A percentile compares a stretch with the other conserved stretches of the same genome.
These are phyloP conservation scores for Dendrolimus kikuchii DNA, from an alignment of 1,140 invertebrate genomes.

Conservation along the genomic window DNA sequence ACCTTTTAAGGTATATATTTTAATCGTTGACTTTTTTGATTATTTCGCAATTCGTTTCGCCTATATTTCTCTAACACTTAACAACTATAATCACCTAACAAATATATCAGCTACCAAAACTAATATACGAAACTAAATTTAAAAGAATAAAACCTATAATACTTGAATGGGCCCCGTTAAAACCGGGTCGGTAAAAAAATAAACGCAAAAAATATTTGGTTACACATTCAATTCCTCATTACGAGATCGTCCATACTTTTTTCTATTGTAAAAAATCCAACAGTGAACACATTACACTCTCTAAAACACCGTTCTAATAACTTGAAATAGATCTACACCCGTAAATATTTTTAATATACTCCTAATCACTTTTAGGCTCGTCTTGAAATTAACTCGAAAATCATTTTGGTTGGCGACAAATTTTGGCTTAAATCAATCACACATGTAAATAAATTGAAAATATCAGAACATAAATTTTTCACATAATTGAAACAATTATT, in stretches of 20 bases:
- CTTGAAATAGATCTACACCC: conserved; percentile 62
- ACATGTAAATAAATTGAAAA: no score
- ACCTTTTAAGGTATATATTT: conserved; percentile 57
- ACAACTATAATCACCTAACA: conserved; percentile 38
- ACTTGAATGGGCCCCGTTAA: conserved; percentile 60
- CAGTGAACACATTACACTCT: conserved; percentile 57
- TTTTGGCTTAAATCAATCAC: no score
- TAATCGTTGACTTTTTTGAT: conserved; percentile 39
- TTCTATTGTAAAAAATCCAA: conserved; percentile 37
- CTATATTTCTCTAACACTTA: conserved; percentile 49
- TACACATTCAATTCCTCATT: conserved; percentile 38
- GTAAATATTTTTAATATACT: conserved; percentile 56
- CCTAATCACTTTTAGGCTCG: conserved; percentile 2
- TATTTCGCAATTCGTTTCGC: conserved; percentile 29
- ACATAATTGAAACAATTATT: no score
- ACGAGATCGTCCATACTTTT: conserved; percentile 31
- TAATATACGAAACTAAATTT: conserved; percentile 27
- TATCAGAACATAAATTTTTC: no score
- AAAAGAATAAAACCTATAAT: conserved; percentile 56
- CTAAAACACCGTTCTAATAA: conserved; percentile 44
- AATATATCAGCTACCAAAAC: conserved; percentile 47
- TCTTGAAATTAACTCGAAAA: not conserved
- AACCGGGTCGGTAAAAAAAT: conserved; percentile 49
- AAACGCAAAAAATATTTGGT: conserved; percentile 43
- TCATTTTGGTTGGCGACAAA: not conserved